These are phyloP conservation scores for Anolis sagrei DNA, from an alignment of 2,113 vertebrate species.

Conservation along the genomic window DNA sequence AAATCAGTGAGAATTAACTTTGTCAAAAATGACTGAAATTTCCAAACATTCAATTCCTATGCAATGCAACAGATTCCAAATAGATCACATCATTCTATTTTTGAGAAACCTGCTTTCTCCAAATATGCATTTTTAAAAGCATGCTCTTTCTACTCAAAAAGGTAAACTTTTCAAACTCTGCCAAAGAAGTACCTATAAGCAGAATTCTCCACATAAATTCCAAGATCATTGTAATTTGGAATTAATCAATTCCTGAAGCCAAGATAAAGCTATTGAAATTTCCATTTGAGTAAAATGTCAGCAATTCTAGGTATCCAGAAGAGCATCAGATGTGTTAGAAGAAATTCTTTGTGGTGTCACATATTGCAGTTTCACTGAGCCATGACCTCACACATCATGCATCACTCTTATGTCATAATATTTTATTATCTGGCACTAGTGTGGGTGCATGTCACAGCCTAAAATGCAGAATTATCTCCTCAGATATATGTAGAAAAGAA, in stretches of 20 bases:
- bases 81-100: too few species aligned
- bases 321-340: neutral
- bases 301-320: neutral
- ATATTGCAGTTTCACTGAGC: neutral
- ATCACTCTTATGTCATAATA: neutral
- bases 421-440: neutral
- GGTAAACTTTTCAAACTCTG: too few species aligned
- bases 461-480: neutral
- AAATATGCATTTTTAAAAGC: too few species aligned
- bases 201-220: neutral
- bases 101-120: too few species aligned
- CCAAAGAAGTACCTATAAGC: too few species aligned
- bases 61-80: too few species aligned
- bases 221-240: neutral
- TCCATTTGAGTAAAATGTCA: neutral
- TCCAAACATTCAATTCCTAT: too few species aligned
- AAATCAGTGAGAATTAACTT: too few species aligned
- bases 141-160: too few species aligned
- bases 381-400: neutral
- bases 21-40: too few species aligned
- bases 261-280: neutral
- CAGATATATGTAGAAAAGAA: slow-evolving; percentile 1
- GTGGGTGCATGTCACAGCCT: neutral
- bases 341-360: neutral
- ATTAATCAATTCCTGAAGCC: neutral